Percentiles rank a stretch among this genome's conserved stretches.
phyloP scores from a whole-genome alignment of 2,113 vertebrate species.

The Athene noctua region DNA sequence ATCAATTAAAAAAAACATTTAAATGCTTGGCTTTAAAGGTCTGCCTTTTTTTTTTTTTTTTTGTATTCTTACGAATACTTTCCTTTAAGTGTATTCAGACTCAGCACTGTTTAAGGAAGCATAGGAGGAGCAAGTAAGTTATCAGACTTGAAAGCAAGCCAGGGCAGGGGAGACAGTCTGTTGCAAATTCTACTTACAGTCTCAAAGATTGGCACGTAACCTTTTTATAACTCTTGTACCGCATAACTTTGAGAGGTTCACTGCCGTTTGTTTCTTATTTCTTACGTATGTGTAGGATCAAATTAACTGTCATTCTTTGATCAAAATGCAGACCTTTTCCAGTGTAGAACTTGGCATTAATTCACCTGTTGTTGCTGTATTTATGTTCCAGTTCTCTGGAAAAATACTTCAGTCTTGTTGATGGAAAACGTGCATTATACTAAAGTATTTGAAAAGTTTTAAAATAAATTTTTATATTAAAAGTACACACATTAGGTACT shows the following conservation, averaged over 20 bases:
- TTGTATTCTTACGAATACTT: background rate
- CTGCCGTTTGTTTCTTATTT: background rate
- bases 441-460: background rate
- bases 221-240: background rate
- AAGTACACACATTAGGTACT: background rate
- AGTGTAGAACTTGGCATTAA: background rate
- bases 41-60: background rate
- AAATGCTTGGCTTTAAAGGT: background rate
- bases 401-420: background rate
- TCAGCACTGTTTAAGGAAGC: background rate
- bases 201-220: background rate
- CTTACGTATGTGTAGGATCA: fast-evolving
- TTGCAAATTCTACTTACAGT: background rate
- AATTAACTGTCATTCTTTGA: background rate
- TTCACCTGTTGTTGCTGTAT: background rate
- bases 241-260: background rate
- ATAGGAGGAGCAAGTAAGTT: background rate
- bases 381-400: background rate
- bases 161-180: background rate
- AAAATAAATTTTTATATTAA: background rate
- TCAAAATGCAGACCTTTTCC: background rate
- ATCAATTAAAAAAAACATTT: background rate
- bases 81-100: background rate
- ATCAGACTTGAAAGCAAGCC: background rate
- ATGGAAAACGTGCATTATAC: background rate